phyloP scores from a whole-genome alignment of 2,888 invertebrate genomes.

The Trachelus tabidus region DNA sequence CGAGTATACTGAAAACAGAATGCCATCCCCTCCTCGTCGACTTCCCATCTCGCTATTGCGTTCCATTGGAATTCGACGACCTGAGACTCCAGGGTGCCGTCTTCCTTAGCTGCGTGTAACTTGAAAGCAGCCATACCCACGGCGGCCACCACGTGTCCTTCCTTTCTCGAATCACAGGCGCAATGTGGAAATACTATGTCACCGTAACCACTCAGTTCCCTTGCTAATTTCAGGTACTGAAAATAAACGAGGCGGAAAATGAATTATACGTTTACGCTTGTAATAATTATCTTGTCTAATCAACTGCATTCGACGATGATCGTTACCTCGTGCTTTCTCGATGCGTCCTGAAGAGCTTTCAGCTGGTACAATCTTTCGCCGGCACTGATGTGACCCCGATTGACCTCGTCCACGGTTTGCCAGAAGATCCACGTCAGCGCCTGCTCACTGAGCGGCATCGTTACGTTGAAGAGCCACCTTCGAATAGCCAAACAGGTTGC shows the following conservation, averaged over 20 bases:
- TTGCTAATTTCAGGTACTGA: constrained; percentile 84
- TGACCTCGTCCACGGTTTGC: constrained; percentile 96
- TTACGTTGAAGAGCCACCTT: constrained; percentile 86
- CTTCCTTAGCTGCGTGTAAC: constrained; percentile 86
- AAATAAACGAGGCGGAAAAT: constrained; percentile 23
- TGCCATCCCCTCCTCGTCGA: constrained; percentile 93
- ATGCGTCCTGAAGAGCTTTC: constrained; percentile 93
- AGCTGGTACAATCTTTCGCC: constrained; percentile 94
- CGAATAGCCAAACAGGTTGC: constrained; percentile 92
- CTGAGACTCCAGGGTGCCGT: constrained; percentile 82
- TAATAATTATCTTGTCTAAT: not conserved
- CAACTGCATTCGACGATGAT: too few relatives aligned
- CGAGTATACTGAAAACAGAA: constrained; percentile 89
- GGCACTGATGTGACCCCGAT: constrained; percentile 90
- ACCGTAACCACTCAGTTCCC: constrained; percentile 92
- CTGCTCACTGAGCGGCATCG: constrained; percentile 76
- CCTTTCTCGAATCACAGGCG: constrained; percentile 89
- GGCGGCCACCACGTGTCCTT: constrained; percentile 84
- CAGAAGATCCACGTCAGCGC: constrained; percentile 89
- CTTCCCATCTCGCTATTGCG: constrained; percentile 84
- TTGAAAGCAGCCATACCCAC: constrained; percentile 76
- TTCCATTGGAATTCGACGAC: constrained; percentile 88
- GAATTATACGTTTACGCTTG: not conserved
- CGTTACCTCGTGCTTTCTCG: constrained; percentile 80
- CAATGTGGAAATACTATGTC: constrained; percentile 95